Percentiles rank a stretch among this genome's conserved stretches.
Conservation (phyloP, 2,113 vertebrate species). For the Gila orcuttii region DNA sequence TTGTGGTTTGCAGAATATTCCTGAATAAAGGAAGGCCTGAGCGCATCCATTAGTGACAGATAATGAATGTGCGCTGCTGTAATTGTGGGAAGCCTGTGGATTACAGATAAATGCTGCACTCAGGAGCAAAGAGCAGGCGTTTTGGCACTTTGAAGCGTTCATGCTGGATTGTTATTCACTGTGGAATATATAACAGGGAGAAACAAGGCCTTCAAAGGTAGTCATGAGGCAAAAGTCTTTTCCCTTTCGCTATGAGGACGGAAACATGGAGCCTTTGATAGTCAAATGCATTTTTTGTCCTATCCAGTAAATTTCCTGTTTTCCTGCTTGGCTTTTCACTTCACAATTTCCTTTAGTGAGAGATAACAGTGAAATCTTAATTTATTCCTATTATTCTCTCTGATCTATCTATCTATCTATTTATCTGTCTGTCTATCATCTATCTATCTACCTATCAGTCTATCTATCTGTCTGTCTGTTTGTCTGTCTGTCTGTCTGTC, state of each 20-base stretch:
- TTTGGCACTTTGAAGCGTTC: slow-evolving; percentile 51
- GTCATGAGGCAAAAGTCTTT: slow-evolving; percentile 24
- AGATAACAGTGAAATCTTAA: slow-evolving; percentile 59
- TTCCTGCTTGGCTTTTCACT: slow-evolving; percentile 67
- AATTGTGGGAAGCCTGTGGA: slow-evolving; percentile 53
- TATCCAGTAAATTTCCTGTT: slow-evolving; percentile 74
- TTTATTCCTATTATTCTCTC: slow-evolving; percentile 62
- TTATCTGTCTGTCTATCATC: too few species aligned
- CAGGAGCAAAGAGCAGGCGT: slow-evolving; percentile 13
- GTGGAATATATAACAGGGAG: slow-evolving; percentile 41
- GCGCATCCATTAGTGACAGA: slow-evolving; percentile 55
- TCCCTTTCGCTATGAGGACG: slow-evolving; percentile 39
- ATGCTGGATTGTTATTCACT: slow-evolving; percentile 58
- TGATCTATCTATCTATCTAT: not conserved
- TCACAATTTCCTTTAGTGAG: slow-evolving; percentile 69
- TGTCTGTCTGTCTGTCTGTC: too few species aligned
- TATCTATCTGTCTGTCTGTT: too few species aligned
- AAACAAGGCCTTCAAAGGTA: slow-evolving; percentile 55
- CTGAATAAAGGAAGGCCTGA: slow-evolving; percentile 22
- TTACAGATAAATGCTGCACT: slow-evolving; percentile 58
- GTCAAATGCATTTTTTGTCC: slow-evolving; percentile 51
- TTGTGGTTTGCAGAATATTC: slow-evolving; percentile 16
- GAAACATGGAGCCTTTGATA: slow-evolving; percentile 53
- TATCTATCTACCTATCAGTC: too few species aligned
- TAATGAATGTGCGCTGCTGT: slow-evolving; percentile 37